phyloP scores from a whole-genome alignment of 2,113 vertebrate genomes.

The Pyrgilauda ruficollis region DNA sequence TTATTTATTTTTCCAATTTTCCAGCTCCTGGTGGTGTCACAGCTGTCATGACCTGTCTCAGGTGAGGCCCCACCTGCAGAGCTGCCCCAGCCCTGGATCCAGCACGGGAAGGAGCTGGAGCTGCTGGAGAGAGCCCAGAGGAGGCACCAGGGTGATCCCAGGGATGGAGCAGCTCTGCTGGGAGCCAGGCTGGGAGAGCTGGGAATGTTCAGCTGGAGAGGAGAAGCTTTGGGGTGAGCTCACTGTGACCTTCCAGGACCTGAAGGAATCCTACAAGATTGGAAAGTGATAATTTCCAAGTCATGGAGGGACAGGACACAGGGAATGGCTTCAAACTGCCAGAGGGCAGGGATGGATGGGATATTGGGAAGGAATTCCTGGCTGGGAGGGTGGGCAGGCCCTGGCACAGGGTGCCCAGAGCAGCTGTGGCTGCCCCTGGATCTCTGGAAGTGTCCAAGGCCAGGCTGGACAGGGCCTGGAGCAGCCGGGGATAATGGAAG shows the following conservation, averaged over 20 bases:
- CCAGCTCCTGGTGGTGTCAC: fast-evolving
- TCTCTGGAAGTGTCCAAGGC: neutral
- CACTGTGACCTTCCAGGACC: neutral
- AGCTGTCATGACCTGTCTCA: neutral
- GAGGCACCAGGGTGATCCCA: neutral
- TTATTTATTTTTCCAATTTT: neutral
- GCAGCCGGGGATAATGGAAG: fast-evolving
- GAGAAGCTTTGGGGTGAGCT: neutral
- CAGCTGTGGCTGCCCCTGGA: neutral
- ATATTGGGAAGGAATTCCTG: neutral
- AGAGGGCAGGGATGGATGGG: neutral
- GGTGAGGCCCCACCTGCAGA: neutral
- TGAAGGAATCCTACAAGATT: neutral
- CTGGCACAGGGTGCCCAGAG: neutral
- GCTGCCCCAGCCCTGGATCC: neutral
- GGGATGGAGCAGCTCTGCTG: neutral
- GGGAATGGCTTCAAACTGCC: neutral
- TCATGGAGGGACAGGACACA: neutral
- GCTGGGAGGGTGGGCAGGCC: too few species aligned
- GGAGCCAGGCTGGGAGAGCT: neutral
- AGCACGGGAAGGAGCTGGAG: neutral
- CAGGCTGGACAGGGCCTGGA: neutral
- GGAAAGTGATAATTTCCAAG: too few species aligned
- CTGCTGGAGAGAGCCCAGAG: neutral
- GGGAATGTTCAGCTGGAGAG: neutral